These are phyloP conservation scores for Papilio xuthus DNA, from an alignment of 1,140 invertebrate genomes.

Conservation along the genomic window DNA sequence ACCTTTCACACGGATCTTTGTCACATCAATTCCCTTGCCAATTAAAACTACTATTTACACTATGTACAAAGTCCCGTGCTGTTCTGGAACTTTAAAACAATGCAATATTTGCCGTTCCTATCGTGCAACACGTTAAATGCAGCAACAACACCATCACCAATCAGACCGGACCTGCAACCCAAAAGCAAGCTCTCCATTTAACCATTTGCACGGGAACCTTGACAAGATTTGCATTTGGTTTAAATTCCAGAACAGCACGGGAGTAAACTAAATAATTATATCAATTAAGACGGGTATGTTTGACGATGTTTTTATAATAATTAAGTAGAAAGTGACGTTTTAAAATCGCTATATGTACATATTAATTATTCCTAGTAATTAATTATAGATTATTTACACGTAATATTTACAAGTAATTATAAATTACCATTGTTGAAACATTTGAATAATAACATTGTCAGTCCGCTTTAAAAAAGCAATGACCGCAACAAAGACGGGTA, in stretches of 20 bases:
- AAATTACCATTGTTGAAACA: no score
- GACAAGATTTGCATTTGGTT: conserved; percentile 13
- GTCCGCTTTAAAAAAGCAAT: no score
- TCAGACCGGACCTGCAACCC: background rate
- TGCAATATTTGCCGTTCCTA: conserved; percentile 33
- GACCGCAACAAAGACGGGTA: background rate
- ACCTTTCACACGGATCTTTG: background rate
- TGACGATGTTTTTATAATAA: background rate
- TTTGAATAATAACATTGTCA: no score
- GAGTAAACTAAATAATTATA: background rate
- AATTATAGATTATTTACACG: no score
- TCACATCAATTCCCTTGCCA: background rate
- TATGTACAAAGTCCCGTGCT: conserved; percentile 25
- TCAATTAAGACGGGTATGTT: background rate
- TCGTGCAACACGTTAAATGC: conserved; percentile 25
- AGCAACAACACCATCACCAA: background rate
- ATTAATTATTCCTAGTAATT: no score
- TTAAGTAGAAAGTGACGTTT: background rate
- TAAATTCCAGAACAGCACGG: conserved; percentile 35
- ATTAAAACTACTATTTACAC: conserved; percentile 22
- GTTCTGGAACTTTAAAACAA: conserved; percentile 28
- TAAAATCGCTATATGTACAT: no score
- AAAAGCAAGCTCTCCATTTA: conserved; percentile 17
- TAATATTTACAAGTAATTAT: no score
- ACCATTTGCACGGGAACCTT: conserved; percentile 27